phyloP scores from a whole-genome alignment of 2,113 vertebrate species.

The Notechis scutatus region DNA sequence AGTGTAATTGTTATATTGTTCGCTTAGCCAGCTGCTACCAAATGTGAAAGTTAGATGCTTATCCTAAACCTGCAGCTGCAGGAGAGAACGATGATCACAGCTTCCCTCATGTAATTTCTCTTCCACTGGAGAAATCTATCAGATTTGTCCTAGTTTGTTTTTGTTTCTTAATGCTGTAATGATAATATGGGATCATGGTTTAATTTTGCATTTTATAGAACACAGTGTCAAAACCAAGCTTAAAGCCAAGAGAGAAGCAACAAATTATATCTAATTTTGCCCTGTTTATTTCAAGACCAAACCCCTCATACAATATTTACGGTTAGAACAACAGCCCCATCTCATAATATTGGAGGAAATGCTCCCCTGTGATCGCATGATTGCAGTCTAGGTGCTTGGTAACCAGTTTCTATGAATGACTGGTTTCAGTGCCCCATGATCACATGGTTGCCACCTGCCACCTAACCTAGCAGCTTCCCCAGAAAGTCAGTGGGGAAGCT shows the following conservation, averaged over 20 bases:
- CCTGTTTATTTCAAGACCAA: background rate
- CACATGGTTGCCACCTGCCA: background rate
- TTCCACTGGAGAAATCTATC: background rate
- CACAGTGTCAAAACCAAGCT: background rate
- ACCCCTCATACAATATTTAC: background rate
- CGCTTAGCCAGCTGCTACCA: background rate
- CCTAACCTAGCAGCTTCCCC: background rate
- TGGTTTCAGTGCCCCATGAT: background rate
- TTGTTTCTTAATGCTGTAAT: background rate
- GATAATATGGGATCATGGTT: background rate
- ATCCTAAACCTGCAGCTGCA: background rate
- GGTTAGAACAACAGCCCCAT: no score
- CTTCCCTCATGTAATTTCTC: background rate
- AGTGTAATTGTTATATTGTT: background rate
- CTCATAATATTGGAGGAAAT: background rate
- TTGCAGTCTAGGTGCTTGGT: background rate
- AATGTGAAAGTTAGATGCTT: background rate
- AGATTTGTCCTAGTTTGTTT: background rate
- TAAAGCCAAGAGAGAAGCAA: background rate
- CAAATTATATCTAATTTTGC: background rate
- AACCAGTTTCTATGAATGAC: background rate
- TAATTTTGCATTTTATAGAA: background rate
- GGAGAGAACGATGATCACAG: background rate
- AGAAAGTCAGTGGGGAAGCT: background rate
- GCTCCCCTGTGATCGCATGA: background rate